Evolutionary conservation across 2,888 invertebrate genomes (phyloP).

Genomic region (Heteromurus nitidus): DNA sequence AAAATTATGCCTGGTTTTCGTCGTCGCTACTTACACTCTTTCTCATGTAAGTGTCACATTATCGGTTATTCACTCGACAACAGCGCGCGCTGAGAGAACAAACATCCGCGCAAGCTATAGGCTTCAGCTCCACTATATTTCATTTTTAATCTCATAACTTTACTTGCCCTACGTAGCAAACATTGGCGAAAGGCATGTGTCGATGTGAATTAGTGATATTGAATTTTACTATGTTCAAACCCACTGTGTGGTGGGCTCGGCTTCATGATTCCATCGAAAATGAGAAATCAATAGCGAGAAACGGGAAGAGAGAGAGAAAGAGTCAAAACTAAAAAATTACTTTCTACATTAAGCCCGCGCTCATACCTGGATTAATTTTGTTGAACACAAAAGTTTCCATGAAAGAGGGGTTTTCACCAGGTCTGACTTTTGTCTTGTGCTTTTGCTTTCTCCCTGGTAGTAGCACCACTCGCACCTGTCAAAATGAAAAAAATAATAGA

Average conservation of each 20-base stretch:
- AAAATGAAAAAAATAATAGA: constrained; percentile 70
- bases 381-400: constrained; percentile 94
- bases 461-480: constrained; percentile 88
- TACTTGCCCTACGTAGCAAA: neutral
- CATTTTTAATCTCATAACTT: neutral
- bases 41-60: neutral
- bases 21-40: constrained; percentile 1
- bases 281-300: neutral
- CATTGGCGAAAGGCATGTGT: neutral
- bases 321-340: too few relatives aligned
- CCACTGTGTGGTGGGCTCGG: too few relatives aligned
- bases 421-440: constrained; percentile 93
- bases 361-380: constrained; percentile 89
- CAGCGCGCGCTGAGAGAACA: neutral
- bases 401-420: constrained; percentile 92
- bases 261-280: neutral
- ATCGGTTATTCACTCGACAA: constrained; percentile 13
- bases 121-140: neutral
- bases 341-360: too few relatives aligned
- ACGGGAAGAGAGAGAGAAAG: neutral
- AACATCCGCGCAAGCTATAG: neutral
- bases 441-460: constrained; percentile 95
- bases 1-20: constrained; percentile 23
- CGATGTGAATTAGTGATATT: neutral
- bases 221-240: neutral